Percentiles rank a stretch among this genome's conserved stretches.
These are phyloP conservation scores for Ranitomeya imitator DNA, from an alignment of 2,113 vertebrate genomes.

Conservation along the genomic window DNA sequence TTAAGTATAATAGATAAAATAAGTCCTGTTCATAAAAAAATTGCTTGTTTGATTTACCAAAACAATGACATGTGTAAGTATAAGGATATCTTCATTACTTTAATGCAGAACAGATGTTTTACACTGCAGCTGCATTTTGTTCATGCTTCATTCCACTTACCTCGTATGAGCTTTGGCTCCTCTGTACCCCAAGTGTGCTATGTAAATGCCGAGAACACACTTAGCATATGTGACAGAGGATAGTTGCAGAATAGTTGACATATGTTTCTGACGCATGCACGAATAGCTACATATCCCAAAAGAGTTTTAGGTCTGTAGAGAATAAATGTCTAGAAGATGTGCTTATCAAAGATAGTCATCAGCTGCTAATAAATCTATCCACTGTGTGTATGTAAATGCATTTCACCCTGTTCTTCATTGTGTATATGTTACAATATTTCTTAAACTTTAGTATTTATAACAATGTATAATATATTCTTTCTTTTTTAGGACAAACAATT, in stretches of 20 bases:
- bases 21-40: background rate
- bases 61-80: background rate
- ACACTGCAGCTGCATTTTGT: constrained; percentile 1
- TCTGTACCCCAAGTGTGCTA: background rate
- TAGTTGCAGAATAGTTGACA: constrained; percentile 11
- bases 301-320: background rate
- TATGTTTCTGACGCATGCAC: constrained; percentile 18
- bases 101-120: constrained; percentile 24
- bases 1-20: background rate
- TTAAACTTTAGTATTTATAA: background rate
- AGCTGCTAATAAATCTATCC: background rate
- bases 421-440: background rate
- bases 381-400: background rate
- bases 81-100: constrained; percentile 13
- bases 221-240: constrained; percentile 39
- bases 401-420: background rate
- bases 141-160: constrained; percentile 33
- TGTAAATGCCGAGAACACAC: constrained; percentile 19
- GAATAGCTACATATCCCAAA: background rate
- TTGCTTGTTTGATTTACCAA: background rate
- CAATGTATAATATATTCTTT: no score
- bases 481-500: no score
- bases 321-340: background rate
- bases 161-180: constrained; percentile 6
- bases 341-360: background rate